Base-by-base conservation (phyloP, 2,888 invertebrate species). In the Mactromeris polynyma region DNA sequence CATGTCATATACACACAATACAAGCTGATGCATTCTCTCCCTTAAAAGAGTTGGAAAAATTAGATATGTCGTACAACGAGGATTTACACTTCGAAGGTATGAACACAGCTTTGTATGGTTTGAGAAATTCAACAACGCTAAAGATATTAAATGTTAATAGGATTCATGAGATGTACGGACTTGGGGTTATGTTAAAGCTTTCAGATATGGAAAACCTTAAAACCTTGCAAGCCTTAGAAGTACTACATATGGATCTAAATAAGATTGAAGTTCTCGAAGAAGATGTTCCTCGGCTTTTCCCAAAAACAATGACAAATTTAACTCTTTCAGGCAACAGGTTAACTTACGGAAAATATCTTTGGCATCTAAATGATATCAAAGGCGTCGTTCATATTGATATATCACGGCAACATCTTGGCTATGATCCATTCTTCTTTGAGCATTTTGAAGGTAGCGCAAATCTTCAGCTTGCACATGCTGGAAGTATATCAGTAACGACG, bases 11-110 rank as follows among this genome's bases (percentile, higher is more conserved):
- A 21, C 31, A 6, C 0, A 36, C 3, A 26, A 77, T 92, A 4
- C 46, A 77, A 69, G 73, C 79, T 4, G n/a, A 33, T 7, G 86
- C 90, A 17, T 88, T 92, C 21, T 78, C 31, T 0, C 86, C 83
- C 17, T 38, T 92, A 9, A 86, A 86, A n/a, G 80, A 64, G 11
- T 64, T 92, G 1, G 40, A 40, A 11, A 3, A 26, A 1, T 36
- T 92, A 14, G 90, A 90, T 79, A 69, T 90, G 0, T 92, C 92
- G 0, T 90, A 92, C 77, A 92, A 92, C 58, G 73, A 86, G 64
- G 11, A 89, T 1, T 78, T 92, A 2, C 33, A 38, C 0, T 92
- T 92, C 78, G 19, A n/a, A 19, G 89, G 90, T 36, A 92, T 92
- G 90, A 84, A 89, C 51, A 54, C 26, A 14, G 88, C 88, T 7